A percentile compares a stretch with the other conserved stretches of the same genome.
Evolutionary conservation across 2,888 invertebrate species (phyloP).

Genomic region (Lapara coniferarum): DNA sequence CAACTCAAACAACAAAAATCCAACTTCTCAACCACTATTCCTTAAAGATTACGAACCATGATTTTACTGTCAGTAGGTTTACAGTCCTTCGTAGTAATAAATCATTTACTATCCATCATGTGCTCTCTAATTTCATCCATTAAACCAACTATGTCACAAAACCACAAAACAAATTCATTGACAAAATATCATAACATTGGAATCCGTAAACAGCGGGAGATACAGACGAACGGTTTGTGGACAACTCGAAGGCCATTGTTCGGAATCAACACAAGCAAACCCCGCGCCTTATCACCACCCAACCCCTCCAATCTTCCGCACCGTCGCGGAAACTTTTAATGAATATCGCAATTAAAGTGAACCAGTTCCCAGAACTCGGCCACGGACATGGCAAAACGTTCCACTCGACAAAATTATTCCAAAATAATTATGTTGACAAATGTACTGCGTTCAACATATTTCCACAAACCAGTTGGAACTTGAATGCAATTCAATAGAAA

Average conservation of each 20-base stretch:
- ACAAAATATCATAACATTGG: background rate
- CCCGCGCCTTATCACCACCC: background rate
- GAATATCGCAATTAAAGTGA: conserved; percentile 27
- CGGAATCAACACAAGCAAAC: conserved; percentile 5
- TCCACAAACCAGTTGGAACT: background rate
- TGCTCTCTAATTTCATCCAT: too few species aligned
- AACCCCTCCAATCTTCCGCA: background rate
- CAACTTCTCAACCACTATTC: too few species aligned
- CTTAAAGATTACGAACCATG: too few species aligned
- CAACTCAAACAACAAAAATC: too few species aligned
- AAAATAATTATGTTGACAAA: conserved; percentile 11
- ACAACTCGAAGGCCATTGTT: conserved; percentile 6
- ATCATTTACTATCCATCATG: too few species aligned
- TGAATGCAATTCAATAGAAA: background rate
- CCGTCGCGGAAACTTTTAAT: conserved; percentile 22
- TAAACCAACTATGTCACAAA: too few species aligned
- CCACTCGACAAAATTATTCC: background rate
- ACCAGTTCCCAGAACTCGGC: conserved; percentile 4
- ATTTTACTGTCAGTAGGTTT: too few species aligned
- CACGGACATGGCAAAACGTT: conserved; percentile 8
- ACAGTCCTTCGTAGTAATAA: too few species aligned
- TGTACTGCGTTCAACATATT: conserved; percentile 1
- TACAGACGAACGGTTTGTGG: conserved; percentile 12
- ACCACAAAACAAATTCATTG: background rate
- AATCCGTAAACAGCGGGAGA: background rate